Percentiles rank a stretch among this genome's conserved stretches.
Evolutionary conservation across 2,888 invertebrate species (phyloP).

Genomic region (Polietes domitor): DNA sequence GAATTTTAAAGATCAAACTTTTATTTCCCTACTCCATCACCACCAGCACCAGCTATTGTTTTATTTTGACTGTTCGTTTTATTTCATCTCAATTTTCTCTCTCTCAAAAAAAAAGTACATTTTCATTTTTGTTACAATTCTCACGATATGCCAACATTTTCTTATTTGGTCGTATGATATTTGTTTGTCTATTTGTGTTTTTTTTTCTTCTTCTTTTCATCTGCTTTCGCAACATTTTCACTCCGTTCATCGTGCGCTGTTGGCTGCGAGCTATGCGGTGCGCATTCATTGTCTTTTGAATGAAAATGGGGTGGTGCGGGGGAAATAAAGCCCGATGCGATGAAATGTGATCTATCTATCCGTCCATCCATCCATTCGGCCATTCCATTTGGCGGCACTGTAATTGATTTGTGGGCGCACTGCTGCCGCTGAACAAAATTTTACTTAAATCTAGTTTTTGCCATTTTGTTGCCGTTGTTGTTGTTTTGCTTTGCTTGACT

Average conservation of each 20-base stretch:
- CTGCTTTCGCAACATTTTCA: conserved; percentile 33
- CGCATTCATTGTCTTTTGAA: conserved; percentile 26
- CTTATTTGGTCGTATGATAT: conserved; percentile 51
- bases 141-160: conserved; percentile 64
- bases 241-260: background rate
- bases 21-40: background rate
- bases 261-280: background rate
- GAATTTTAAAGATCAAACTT: background rate
- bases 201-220: conserved; percentile 14
- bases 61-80: conserved; percentile 7
- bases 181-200: conserved; percentile 1
- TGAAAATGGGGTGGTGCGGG: background rate
- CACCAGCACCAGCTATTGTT: background rate
- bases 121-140: conserved; percentile 60
- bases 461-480: too few relatives aligned
- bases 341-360: conserved; percentile 52
- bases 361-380: conserved; percentile 2
- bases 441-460: conserved; percentile 41
- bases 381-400: background rate
- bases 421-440: conserved; percentile 2
- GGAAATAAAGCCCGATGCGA: background rate
- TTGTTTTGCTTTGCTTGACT: too few relatives aligned
- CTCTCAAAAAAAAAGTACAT: background rate
- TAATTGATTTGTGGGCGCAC: conserved; percentile 66
- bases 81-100: conserved; percentile 38